Evolutionary conservation across 2,888 invertebrate species (phyloP), one percentile per base, ranked within the genome.

Genomic region (Zhuqinia jingwanae): DNA sequence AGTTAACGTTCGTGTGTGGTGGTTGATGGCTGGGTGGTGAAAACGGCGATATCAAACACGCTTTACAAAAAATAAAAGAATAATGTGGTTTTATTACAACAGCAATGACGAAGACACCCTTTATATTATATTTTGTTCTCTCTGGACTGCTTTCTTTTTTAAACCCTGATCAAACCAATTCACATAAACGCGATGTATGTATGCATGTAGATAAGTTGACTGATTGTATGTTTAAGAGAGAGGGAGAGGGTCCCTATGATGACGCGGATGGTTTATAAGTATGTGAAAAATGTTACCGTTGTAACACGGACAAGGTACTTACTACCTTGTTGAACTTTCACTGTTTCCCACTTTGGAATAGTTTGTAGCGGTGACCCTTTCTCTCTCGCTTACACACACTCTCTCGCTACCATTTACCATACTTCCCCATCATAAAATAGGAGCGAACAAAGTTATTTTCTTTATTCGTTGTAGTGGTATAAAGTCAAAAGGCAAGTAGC

Each of bases 51-150:
- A 15, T 22, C 45, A 5, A 45, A 22, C 42, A 20, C 25, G 17
- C 11, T 42, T 10, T n/a, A 42, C 42, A 30, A 42, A 1, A 27
- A 50, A n/a, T 53, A 30, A 63, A n/a, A 63, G 20, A 65, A 65
- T 42, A 65, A 65, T 30, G 68, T 45, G 22, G 68, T 68, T 68
- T 68, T 68, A 68, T 45, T 22, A 25, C 42, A 22, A 25, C 42
- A 45, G 45, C 22, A 11, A 68, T 45, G 68, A 68, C 42, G 42
- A 42, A 22, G 27, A 60, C 22, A 45, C 17, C 45, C 68, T 22
- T 45, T 42, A 45, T 68, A 68, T 27, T 60, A 22, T 60, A 25
- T 30, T 60, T 60, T 60, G 42, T 42, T 68, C 17, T 36, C 36
- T 36, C 36, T 36, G 36, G 36, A 8, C 36, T 36, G 45, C 17